Base-by-base conservation (phyloP, 2,113 vertebrate genomes). In the Eulemur rufifrons region DNA sequence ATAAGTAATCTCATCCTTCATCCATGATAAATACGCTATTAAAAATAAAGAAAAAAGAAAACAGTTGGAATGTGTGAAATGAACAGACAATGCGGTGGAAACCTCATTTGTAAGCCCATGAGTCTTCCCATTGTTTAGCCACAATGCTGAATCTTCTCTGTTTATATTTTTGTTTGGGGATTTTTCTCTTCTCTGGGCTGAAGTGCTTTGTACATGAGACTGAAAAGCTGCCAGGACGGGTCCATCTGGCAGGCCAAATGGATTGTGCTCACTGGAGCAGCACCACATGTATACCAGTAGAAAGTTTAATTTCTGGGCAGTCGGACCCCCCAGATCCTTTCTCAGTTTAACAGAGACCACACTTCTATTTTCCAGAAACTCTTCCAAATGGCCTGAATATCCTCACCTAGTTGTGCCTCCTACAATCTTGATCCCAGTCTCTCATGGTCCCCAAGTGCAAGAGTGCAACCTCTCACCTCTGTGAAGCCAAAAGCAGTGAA, bases 301-400 rank as follows among this genome's bases (percentile, higher is more conserved):
- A 99, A 99, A 99, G 98, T 99, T 99, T 99, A 99, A 99, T 98
- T 99, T 99, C 98, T 99, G 98, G 98, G 98, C 98, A 98, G 95
- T 99, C 99, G 99, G 98, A 98, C 98, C 98, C 98, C 88, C 96
- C 76, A 96, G 99, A 98, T 98, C 96, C 97, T 97, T 99, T 98
- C 97, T 98, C 96, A 88, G 96, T 96, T 95, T 97, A 92, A 95
- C 89, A 25, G 83, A 97, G 97, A 96, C 85, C 61, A 29, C 52
- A 66, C 95, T 98, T 97, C 95, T 96, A 23, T 98, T 98, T 97
- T 97, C 78, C 73, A 96, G 86, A 98, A 96, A 71, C 93, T 94
- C 86, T 42, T 83, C 64, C 86, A 83, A 56, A 69, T 74, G 80
- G 59, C 82, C 95, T 96, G 27, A 95, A 63, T 54, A 66, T 59